phyloP scores from a whole-genome alignment of 2,113 vertebrate genomes.

The Oryctolagus cuniculus region DNA sequence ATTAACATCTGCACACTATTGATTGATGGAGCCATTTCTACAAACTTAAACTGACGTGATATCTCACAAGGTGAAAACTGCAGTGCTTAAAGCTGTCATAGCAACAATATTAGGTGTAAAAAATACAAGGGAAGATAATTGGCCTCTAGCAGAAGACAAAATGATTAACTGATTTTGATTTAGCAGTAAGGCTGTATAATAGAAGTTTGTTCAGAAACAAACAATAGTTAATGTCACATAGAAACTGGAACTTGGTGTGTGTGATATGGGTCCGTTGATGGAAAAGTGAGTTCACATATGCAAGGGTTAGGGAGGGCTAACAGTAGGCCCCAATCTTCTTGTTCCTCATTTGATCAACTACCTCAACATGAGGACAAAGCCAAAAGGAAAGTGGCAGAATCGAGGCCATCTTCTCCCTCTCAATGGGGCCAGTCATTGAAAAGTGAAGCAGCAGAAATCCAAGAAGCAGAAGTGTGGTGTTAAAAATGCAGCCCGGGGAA shows the following conservation, averaged over 20 bases:
- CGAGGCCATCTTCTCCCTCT: neutral
- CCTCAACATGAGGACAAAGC: neutral
- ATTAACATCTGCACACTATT: neutral
- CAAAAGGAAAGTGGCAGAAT: neutral
- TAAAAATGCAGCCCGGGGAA: neutral
- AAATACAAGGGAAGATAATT: neutral
- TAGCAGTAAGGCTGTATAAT: neutral
- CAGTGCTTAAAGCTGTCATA: conserved; percentile 28
- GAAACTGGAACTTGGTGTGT: neutral
- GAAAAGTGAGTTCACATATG: neutral
- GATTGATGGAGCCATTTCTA: neutral
- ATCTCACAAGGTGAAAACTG: conserved; percentile 41
- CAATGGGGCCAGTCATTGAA: neutral
- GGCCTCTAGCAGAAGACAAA: neutral
- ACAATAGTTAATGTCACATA: neutral
- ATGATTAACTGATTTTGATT: neutral
- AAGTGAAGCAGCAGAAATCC: neutral
- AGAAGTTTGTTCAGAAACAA: neutral
- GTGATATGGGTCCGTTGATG: no score
- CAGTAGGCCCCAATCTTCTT: neutral
- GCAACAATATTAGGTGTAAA: neutral
- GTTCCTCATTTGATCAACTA: neutral
- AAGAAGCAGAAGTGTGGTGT: neutral
- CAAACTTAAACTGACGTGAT: neutral
- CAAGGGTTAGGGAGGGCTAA: no score